phyloP scores from a whole-genome alignment of 2,888 invertebrate genomes.

The Biston stratarius region DNA sequence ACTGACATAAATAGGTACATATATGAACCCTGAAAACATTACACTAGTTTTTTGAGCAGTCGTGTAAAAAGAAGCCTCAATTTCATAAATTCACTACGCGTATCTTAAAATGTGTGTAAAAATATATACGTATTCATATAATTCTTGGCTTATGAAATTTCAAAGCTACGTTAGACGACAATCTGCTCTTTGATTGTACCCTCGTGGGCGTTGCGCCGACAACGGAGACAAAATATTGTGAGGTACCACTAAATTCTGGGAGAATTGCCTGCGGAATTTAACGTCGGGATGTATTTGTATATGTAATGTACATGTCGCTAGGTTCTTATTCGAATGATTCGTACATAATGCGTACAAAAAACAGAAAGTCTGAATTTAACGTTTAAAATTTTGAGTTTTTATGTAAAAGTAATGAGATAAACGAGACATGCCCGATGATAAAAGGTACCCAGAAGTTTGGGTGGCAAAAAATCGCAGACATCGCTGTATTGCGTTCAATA shows the following conservation, averaged over 20 bases:
- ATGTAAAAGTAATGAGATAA: no score
- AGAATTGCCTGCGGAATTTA: conserved; percentile 5
- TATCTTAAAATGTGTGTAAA: conserved; percentile 16
- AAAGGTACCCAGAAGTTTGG: no score
- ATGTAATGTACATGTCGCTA: not conserved
- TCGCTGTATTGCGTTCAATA: no score
- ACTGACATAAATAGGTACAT: no score
- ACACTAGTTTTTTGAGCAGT: not conserved
- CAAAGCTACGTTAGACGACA: conserved; percentile 22
- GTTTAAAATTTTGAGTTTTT: no score
- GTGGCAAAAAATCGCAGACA: no score
- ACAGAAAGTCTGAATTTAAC: no score
- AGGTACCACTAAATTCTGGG: conserved; percentile 7
- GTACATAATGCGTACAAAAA: no score
- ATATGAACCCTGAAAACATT: no score
- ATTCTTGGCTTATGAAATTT: conserved; percentile 27
- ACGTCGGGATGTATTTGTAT: not conserved
- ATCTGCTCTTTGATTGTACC: conserved; percentile 28
- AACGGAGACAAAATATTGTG: conserved; percentile 21
- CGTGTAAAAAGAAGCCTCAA: not conserved
- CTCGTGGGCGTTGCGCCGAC: conserved; percentile 10
- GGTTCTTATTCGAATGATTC: not conserved
- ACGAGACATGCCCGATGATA: no score
- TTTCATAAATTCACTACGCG: conserved; percentile 4
- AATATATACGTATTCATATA: conserved; percentile 11